phyloP scores from a whole-genome alignment of 1,140 invertebrate species.

The Drosophila insularis region DNA sequence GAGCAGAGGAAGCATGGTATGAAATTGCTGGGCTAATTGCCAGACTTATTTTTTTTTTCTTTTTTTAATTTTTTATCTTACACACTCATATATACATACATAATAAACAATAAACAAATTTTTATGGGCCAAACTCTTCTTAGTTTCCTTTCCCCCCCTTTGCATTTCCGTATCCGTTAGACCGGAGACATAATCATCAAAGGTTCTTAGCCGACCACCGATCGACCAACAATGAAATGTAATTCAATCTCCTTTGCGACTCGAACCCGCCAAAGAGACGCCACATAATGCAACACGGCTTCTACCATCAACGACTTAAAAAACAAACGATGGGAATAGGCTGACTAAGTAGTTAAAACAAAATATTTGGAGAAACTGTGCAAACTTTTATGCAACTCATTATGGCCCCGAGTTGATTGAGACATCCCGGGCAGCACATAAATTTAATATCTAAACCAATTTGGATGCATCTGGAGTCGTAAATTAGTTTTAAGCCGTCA shows the following conservation, averaged over 20 bases:
- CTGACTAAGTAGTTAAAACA: neutral
- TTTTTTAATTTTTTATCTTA: no score
- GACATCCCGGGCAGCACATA: neutral
- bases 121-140: constrained; percentile 30
- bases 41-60: constrained; percentile 51
- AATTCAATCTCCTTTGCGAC: constrained; percentile 65
- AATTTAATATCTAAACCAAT: neutral
- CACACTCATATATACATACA: constrained; percentile 14
- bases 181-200: constrained; percentile 55
- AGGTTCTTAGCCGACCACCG: constrained; percentile 35
- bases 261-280: constrained; percentile 53
- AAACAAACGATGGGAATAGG: neutral
- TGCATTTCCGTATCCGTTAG: constrained; percentile 71
- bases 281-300: constrained; percentile 67
- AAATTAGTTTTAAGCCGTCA: no score
- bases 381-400: neutral
- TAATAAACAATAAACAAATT: constrained; percentile 48
- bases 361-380: neutral
- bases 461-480: neutral
- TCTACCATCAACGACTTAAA: neutral
- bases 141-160: constrained; percentile 37
- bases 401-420: neutral
- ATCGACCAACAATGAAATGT: constrained; percentile 52
- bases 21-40: constrained; percentile 55
- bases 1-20: neutral